Percentiles rank a stretch among this genome's conserved stretches.
phyloP scores from a whole-genome alignment of 37 sponge, comb jelly and placozoan species.

The Spongilla lacustris region DNA sequence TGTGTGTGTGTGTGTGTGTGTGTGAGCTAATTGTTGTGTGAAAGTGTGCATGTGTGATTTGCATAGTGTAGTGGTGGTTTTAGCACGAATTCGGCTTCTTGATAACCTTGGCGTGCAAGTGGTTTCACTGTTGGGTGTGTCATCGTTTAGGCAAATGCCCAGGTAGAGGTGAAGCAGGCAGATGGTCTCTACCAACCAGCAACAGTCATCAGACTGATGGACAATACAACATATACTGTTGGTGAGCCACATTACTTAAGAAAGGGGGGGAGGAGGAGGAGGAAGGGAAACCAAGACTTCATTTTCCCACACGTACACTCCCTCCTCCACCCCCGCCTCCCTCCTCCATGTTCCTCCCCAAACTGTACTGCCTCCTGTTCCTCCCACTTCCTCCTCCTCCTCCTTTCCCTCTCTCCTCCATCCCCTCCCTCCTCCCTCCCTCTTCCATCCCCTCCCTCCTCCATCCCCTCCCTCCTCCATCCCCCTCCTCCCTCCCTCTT shows the following conservation, averaged over 20 bases:
- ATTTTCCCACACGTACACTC: background rate
- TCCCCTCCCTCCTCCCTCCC: background rate
- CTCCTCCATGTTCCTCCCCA: background rate
- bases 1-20: conserved; percentile 27
- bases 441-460: background rate
- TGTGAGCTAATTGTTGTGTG: background rate
- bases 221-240: conserved; percentile 91
- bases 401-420: background rate
- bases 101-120: too few species aligned
- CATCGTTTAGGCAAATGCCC: conserved; percentile 65
- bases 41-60: too few species aligned
- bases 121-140: too few species aligned
- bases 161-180: conserved; percentile 71
- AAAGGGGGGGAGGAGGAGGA: too few species aligned
- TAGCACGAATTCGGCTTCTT: too few species aligned
- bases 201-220: conserved; percentile 76
- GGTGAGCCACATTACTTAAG: conserved; percentile 70
- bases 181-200: conserved; percentile 71
- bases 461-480: background rate
- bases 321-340: background rate
- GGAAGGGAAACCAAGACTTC: too few species aligned
- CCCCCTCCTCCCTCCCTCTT: background rate
- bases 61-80: too few species aligned
- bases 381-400: background rate
- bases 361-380: background rate